Evolutionary conservation across 2,113 vertebrate genomes (phyloP).

Genomic region (Pollachius pollachius): DNA sequence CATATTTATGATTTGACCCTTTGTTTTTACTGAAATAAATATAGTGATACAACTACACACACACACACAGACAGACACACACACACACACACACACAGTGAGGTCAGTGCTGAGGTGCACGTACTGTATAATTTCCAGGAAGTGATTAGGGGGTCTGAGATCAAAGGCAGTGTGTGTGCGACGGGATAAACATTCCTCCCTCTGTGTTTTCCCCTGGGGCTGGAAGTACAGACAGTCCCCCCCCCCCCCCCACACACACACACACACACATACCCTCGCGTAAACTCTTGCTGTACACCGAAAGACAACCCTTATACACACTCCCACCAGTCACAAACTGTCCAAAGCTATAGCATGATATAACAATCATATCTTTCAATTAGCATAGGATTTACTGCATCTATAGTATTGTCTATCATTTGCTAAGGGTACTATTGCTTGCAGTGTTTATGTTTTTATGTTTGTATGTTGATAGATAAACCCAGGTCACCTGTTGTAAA

Average conservation of each 20-base stretch:
- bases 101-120: conserved; percentile 52
- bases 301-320: not conserved
- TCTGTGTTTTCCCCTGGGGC: conserved; percentile 18
- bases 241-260: conserved; percentile 9
- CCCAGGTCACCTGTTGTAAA: too few relatives aligned
- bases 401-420: too few relatives aligned
- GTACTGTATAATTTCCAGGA: conserved; percentile 67
- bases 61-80: conserved; percentile 3
- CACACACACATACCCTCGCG: not conserved
- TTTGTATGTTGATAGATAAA: too few relatives aligned
- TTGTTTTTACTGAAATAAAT: not conserved
- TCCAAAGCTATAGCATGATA: not conserved
- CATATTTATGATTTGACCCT: not conserved
- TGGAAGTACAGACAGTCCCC: conserved; percentile 27
- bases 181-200: conserved; percentile 54
- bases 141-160: conserved; percentile 61
- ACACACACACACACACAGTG: not conserved
- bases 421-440: too few relatives aligned
- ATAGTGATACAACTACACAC: not conserved
- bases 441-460: too few relatives aligned
- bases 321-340: not conserved
- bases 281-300: not conserved
- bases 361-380: not conserved
- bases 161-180: conserved; percentile 52
- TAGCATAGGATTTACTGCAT: too few relatives aligned